These are phyloP conservation scores for Orycteropus afer DNA, from an alignment of 2,113 vertebrate genomes.

Conservation along the genomic window DNA sequence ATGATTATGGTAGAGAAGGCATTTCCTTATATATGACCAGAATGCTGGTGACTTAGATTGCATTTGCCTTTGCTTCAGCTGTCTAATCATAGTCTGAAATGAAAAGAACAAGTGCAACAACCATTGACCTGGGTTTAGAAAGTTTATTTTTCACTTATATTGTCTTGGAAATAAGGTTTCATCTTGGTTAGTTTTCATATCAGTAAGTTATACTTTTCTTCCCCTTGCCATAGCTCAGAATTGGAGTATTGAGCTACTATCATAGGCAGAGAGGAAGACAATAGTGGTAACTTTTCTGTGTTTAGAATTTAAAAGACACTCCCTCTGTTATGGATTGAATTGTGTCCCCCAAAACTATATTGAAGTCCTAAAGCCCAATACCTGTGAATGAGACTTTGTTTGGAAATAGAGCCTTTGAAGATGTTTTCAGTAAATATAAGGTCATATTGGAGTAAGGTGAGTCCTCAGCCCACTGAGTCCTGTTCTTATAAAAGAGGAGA, in stretches of 20 bases:
- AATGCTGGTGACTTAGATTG: not conserved
- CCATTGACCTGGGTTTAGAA: not conserved
- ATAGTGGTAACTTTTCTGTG: not conserved
- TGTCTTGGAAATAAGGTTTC: conserved; percentile 36
- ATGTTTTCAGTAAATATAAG: not conserved
- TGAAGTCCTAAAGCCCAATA: not conserved
- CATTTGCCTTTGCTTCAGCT: not conserved
- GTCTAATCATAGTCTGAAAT: not conserved
- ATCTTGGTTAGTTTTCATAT: conserved; percentile 23
- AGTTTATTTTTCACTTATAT: conserved; percentile 30
- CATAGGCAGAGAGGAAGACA: not conserved
- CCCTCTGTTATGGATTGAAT: not conserved
- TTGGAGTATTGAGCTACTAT: not conserved
- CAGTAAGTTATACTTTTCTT: not conserved
- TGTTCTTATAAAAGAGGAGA: not conserved
- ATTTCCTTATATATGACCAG: not conserved
- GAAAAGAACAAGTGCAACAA: not conserved
- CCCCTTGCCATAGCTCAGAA: not conserved
- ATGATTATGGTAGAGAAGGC: not conserved
- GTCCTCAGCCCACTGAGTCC: not conserved
- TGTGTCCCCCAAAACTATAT: not conserved
- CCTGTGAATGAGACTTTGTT: not conserved
- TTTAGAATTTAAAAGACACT: not conserved
- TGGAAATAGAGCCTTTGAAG: not conserved
- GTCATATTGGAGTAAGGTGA: not conserved